Percentiles rank a stretch among this genome's conserved stretches.
Evolutionary conservation across 2,113 vertebrate species (phyloP).

Genomic region (Notiomystis cincta): DNA sequence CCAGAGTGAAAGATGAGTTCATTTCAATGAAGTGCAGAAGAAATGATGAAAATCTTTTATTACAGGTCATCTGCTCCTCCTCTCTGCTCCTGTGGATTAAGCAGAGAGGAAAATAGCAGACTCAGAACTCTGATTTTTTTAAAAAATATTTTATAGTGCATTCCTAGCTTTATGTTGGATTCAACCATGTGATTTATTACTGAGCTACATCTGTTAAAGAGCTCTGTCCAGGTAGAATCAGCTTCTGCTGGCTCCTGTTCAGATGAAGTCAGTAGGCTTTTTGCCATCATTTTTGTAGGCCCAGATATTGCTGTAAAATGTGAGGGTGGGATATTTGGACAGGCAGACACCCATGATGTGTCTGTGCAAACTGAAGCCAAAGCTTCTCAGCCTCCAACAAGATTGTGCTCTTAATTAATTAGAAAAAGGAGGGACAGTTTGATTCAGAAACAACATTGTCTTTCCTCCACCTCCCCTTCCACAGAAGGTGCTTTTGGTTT

Average conservation of each 20-base stretch:
- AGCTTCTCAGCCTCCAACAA: not conserved
- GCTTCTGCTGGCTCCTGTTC: not conserved
- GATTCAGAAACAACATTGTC: not conserved
- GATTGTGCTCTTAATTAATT: not conserved
- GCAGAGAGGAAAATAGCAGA: not conserved
- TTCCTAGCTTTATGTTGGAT: not conserved
- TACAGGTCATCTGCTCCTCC: not conserved
- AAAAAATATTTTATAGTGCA: not conserved
- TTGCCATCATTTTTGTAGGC: not conserved
- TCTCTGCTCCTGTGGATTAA: not conserved
- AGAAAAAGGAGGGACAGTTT: not conserved
- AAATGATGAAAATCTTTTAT: not conserved
- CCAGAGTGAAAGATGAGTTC: not conserved
- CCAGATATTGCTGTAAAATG: not conserved
- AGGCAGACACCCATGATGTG: not conserved
- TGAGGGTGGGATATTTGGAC: not conserved
- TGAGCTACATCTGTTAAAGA: constrained; percentile 7
- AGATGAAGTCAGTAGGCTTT: not conserved
- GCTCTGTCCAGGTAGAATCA: not conserved
- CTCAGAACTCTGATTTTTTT: not conserved
- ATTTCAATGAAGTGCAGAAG: not conserved
- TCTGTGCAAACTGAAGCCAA: not conserved
- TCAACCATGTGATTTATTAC: not conserved
- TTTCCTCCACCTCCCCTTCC: not conserved
- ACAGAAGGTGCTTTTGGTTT: not conserved